Conservation (phyloP, 53 echinoderm and acorn worm species). For the Pentamera pediparva region DNA sequence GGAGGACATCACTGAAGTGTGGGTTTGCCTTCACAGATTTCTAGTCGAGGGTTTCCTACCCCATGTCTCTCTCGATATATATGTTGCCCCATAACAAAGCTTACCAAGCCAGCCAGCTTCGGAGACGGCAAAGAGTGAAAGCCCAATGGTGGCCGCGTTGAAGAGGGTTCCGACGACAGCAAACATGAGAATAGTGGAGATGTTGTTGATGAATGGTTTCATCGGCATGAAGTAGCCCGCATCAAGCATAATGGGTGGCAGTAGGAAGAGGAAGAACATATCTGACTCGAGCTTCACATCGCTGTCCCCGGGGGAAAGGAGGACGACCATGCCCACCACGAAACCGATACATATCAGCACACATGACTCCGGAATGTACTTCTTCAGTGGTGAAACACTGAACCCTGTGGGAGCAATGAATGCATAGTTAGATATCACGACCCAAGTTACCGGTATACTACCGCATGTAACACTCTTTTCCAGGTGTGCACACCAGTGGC, state of each 20-base stretch:
- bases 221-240: constrained; percentile 93
- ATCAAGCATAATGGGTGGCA: constrained; percentile 91
- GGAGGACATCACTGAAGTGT: too few relatives aligned
- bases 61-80: too few relatives aligned
- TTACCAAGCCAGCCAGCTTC: constrained; percentile 29
- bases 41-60: too few relatives aligned
- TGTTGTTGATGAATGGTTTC: constrained; percentile 73
- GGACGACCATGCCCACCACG: constrained; percentile 55
- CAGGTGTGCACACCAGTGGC: too few relatives aligned
- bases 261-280: constrained; percentile 79
- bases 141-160: constrained; percentile 62
- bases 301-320: background rate
- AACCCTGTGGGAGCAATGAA: too few relatives aligned
- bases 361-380: constrained; percentile 82
- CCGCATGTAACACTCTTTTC: too few relatives aligned
- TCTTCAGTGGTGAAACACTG: too few relatives aligned
- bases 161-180: constrained; percentile 82
- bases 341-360: constrained; percentile 78
- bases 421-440: too few relatives aligned
- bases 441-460: too few relatives aligned
- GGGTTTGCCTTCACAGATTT: too few relatives aligned
- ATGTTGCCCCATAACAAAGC: too few relatives aligned
- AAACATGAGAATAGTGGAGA: constrained; percentile 77
- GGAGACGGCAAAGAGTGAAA: constrained; percentile 67
- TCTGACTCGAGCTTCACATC: constrained; percentile 36